Evolutionary conservation across 2,797 vertebrate genomes (phyloP).

Genomic region (Buphagus erythrorhynchus): DNA sequence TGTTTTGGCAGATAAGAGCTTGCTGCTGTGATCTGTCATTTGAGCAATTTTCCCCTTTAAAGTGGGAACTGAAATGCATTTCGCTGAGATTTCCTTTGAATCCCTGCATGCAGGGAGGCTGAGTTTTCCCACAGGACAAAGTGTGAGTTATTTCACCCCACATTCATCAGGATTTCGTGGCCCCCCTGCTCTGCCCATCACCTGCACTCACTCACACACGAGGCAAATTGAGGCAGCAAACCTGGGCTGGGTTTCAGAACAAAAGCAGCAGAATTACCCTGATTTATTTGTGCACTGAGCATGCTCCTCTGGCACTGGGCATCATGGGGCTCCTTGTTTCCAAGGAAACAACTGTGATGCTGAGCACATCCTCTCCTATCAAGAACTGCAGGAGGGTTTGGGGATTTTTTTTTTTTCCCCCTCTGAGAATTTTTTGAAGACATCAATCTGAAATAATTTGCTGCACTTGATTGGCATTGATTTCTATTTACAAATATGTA

Average conservation of each 20-base stretch:
- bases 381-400: background rate
- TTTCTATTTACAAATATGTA: background rate
- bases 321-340: slow-evolving; percentile 68
- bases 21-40: slow-evolving; percentile 52
- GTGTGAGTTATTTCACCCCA: slow-evolving; percentile 57
- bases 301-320: slow-evolving; percentile 64
- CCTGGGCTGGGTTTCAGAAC: slow-evolving; percentile 61
- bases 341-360: slow-evolving; percentile 67
- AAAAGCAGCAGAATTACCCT: slow-evolving; percentile 76
- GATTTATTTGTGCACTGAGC: slow-evolving; percentile 78
- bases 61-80: slow-evolving; percentile 34
- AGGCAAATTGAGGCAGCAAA: slow-evolving; percentile 76
- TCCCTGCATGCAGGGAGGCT: slow-evolving; percentile 65
- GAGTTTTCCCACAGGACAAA: slow-evolving; percentile 79
- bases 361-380: slow-evolving; percentile 28
- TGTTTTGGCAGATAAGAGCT: slow-evolving; percentile 43
- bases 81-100: slow-evolving; percentile 54
- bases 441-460: background rate
- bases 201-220: background rate
- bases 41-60: slow-evolving; percentile 54
- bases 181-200: slow-evolving; percentile 42
- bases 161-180: slow-evolving; percentile 55
- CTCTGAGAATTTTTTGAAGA: background rate
- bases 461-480: background rate
- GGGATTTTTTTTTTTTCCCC: too few relatives aligned